Evolutionary conservation across 2,888 invertebrate species (phyloP), one percentile per base, ranked within the genome.

Genomic region (Diplolepis rosae): DNA sequence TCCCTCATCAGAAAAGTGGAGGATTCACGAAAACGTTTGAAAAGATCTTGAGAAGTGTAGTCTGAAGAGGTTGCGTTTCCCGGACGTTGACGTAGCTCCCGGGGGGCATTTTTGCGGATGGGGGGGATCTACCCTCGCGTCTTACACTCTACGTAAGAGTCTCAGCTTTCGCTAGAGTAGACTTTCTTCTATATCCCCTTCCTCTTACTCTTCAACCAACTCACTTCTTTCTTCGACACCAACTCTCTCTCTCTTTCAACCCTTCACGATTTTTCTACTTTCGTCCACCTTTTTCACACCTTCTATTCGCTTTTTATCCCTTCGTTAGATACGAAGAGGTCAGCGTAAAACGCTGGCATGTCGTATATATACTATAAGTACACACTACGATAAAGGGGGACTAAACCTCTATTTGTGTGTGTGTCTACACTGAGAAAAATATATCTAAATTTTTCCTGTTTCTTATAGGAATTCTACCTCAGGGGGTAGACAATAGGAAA

Each of bases 61-160:
- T 69, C 69, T 52, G 70, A 52, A 56, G 39, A 22, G 70, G 39
- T 66, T 68, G 66, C 76, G 75, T 78, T 79, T 80, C 70, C 78
- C 77, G 84, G 83, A 86, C 86, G 86, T 87, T 87, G 87, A 87
- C 87, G 84, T 81, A 83, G 82, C 81, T 87, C 88, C 85, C 88
- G 80, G 76, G 85, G 83, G 88, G 83, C 85, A 87, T 85, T 87
- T 88, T 87, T 83, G 81, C 83, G 82, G 81, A 82, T 80, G 76
- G 80, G 77, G 81, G 81, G 82, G 80, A 74, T 76, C 82, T 78
- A 79, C 77, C 78, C 79, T 68, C 30, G 51, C 69, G 77, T 76
- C 81, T 78, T 73, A 74, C 77, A 76, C 77, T 80, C 79, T 74
- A 77, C 77, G 74, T 78, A 79, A 79, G 74, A 73, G 74, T 77